Percentiles rank a stretch among this genome's conserved stretches.
phyloP scores from a whole-genome alignment of 2,888 invertebrate species.

The Anthrax anthrax region DNA sequence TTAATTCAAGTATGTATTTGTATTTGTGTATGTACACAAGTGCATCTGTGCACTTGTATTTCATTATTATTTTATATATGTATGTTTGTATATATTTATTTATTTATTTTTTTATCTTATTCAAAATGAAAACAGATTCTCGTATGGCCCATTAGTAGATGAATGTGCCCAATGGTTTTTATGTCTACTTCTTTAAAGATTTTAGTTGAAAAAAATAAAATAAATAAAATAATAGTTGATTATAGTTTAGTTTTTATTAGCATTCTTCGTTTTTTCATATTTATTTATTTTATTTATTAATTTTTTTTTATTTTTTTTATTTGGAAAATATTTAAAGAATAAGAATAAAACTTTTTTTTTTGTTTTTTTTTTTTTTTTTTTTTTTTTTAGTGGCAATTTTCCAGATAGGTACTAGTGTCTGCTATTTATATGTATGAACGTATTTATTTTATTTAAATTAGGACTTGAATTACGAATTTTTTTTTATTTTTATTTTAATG shows the following conservation, averaged over 20 bases:
- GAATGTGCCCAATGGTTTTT: conserved; percentile 12
- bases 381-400: neutral
- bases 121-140: conserved; percentile 9
- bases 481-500: neutral
- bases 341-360: neutral
- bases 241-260: too few species aligned
- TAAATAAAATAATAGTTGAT: too few species aligned
- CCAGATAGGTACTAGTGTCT: too few species aligned
- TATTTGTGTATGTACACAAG: too few species aligned
- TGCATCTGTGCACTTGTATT: too few species aligned
- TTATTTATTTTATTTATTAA: conserved; percentile 2
- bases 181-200: neutral
- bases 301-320: neutral
- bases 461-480: neutral
- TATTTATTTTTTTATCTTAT: conserved; percentile 1
- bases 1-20: too few species aligned
- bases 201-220: too few species aligned
- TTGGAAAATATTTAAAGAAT: neutral
- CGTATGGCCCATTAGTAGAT: conserved; percentile 14
- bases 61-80: too few species aligned
- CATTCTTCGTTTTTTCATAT: too few species aligned
- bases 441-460: neutral
- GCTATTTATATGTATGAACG: too few species aligned
- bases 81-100: conserved; percentile 1
- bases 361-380: neutral